Percentiles rank a stretch among this genome's conserved stretches.
These are phyloP conservation scores for Rhinoraja longicauda DNA, from an alignment of 2,797 vertebrate genomes.

Conservation along the genomic window DNA sequence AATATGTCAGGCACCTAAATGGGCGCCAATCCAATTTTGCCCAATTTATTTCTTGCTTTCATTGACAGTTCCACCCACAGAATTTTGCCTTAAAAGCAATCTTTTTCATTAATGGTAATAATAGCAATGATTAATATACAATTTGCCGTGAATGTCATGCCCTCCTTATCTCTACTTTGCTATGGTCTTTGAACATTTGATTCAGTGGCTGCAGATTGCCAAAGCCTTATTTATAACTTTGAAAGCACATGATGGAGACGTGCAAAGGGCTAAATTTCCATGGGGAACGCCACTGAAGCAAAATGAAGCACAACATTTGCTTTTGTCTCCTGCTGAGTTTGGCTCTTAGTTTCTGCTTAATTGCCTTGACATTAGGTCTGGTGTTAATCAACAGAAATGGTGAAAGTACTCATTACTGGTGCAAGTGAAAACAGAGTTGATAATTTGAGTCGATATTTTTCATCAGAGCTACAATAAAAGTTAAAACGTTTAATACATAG, in stretches of 20 bases:
- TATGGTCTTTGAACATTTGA: background rate
- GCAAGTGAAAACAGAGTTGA: too few relatives aligned
- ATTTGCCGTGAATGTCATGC: background rate
- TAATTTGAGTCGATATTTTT: too few relatives aligned
- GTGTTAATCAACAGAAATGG: too few relatives aligned
- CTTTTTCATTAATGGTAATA: background rate
- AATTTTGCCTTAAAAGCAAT: background rate
- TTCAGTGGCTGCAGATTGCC: background rate
- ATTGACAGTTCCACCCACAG: background rate
- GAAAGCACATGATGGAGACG: background rate
- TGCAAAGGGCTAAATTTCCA: background rate
- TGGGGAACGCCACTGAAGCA: background rate
- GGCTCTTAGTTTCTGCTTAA: background rate
- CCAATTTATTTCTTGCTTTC: background rate
- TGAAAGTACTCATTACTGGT: too few relatives aligned
- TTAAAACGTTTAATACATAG: too few relatives aligned
- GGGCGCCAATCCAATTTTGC: background rate
- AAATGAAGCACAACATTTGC: background rate
- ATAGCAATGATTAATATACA: background rate
- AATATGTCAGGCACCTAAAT: too few relatives aligned
- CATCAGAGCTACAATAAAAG: too few relatives aligned
- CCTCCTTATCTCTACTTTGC: background rate
- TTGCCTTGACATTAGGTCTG: background rate
- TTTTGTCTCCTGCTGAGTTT: background rate
- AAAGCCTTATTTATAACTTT: background rate